Evolutionary conservation across 2,888 invertebrate genomes (phyloP), one percentile per base, ranked within the genome.

Genomic region (Spisula subtruncata): DNA sequence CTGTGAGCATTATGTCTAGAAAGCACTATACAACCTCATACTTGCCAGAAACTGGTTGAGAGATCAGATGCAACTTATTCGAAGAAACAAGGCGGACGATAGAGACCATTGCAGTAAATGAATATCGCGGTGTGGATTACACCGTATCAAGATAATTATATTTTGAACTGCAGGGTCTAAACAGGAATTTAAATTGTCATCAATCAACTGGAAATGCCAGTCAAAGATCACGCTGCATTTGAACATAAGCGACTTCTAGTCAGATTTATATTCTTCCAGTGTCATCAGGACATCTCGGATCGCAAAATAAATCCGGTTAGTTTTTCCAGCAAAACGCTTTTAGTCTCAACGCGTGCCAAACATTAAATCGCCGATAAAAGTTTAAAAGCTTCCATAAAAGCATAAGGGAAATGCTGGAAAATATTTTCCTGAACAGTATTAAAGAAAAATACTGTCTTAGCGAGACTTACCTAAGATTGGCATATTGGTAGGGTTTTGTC

Each of bases 161-260:
- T 66, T 66, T 66, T 66, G 60, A 25, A 25, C 25, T 25, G 25
- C 6, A 1, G 25, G 25, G 25, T 25, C 60, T 66, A 25, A 25
- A 66, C 25, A 25, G 25, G 25, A 66, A 66, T 66, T 66, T 66
- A 66, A 66, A 66, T 66, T 66, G 60, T 66, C 60, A 25, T 66
- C 25, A 66, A 25, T 66, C 60, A 66, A 66, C 20, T 66, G 25
- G 10, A 25, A 25, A n/a, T 25, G 60, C 12, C 60, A 66, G 25
- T 66, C 60, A 66, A 6, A 25, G 25, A 25, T 66, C 60, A 25
- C 25, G 25, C 25, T 66, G 60, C 20, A 66, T 56, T 25, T 25
- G 25, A 66, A 66, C 0, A 25, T 25, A 10, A 66, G 60, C 25
- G n/a, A 66, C 25, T 66, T 66, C 60, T n/a, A 41, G 60, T 66